These are phyloP conservation scores for Phrixothrix hirtus DNA, from an alignment of 2,888 invertebrate species.

Conservation along the genomic window DNA sequence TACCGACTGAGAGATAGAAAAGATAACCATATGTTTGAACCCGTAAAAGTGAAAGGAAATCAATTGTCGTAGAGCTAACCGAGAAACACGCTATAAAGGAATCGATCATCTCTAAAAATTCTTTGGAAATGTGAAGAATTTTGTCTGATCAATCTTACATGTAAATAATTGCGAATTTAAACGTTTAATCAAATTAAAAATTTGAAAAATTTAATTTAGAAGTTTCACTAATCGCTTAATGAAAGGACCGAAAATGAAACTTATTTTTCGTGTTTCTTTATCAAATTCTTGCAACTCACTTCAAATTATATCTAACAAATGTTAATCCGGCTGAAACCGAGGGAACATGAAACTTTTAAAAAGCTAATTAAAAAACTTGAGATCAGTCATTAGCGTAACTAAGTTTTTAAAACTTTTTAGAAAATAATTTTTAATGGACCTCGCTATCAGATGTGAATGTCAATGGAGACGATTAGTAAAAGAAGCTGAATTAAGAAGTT, in stretches of 20 bases:
- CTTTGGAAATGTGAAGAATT: slow-evolving; percentile 8
- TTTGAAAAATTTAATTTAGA: slow-evolving; percentile 10
- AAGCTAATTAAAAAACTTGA: slow-evolving; percentile 34
- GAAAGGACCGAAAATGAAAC: slow-evolving; percentile 10
- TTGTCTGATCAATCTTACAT: slow-evolving; percentile 11
- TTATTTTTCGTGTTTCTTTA: slow-evolving; percentile 19
- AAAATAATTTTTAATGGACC: slow-evolving; percentile 34
- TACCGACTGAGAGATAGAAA: slow-evolving; percentile 4
- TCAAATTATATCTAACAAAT: slow-evolving; percentile 30
- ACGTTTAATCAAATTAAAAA: slow-evolving; percentile 1
- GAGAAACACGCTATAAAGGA: slow-evolving; percentile 18
- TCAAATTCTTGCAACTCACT: slow-evolving; percentile 21
- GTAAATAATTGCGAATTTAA: background rate
- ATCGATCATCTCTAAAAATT: slow-evolving; percentile 19
- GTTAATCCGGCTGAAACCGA: slow-evolving; percentile 31
- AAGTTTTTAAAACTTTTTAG: slow-evolving; percentile 31
- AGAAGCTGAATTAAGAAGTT: slow-evolving; percentile 3
- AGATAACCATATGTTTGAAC: slow-evolving; percentile 11
- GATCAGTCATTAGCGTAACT: slow-evolving; percentile 33
- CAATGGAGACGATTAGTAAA: slow-evolving; percentile 17
- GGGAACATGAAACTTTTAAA: slow-evolving; percentile 31
- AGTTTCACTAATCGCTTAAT: slow-evolving; percentile 11
- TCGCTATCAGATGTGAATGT: slow-evolving; percentile 32
- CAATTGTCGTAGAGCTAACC: slow-evolving; percentile 14
- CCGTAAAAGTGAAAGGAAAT: slow-evolving; percentile 25